These are phyloP conservation scores for Sinodicranocentrus sp. DNA, from an alignment of 2,888 invertebrate genomes.

Conservation along the genomic window DNA sequence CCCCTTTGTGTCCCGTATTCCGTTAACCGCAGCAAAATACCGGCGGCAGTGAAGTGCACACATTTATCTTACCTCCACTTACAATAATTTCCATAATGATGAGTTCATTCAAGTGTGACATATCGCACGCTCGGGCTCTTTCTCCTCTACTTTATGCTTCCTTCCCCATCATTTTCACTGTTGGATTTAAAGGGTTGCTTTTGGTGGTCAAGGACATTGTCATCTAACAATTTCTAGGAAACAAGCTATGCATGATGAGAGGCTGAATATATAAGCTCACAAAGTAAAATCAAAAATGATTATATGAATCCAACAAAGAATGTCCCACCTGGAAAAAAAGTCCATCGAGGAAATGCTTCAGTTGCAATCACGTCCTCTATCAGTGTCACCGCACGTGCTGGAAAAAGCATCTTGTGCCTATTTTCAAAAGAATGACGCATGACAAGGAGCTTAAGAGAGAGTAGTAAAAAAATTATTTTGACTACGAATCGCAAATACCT, in stretches of 20 bases:
- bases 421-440: too few relatives aligned
- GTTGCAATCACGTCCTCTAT: too few relatives aligned
- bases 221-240: not conserved
- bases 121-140: constrained; percentile 50
- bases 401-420: too few relatives aligned
- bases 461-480: too few relatives aligned
- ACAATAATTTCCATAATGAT: constrained; percentile 29
- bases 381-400: too few relatives aligned
- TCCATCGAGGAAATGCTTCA: too few relatives aligned
- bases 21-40: constrained; percentile 31
- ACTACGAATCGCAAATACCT: not conserved
- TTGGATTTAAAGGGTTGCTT: constrained; percentile 39
- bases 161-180: not conserved
- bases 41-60: constrained; percentile 25
- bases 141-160: not conserved
- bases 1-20: not conserved
- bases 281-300: too few relatives aligned
- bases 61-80: constrained; percentile 1
- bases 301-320: too few relatives aligned
- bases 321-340: not conserved
- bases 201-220: constrained; percentile 55
- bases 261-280: not conserved
- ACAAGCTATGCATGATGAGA: not conserved
- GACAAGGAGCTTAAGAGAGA: too few relatives aligned
- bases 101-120: constrained; percentile 66